Percentiles rank a stretch among this genome's conserved stretches.
These are phyloP conservation scores for Dascyllus trimaculatus DNA, from an alignment of 2,113 vertebrate genomes.

Conservation along the genomic window DNA sequence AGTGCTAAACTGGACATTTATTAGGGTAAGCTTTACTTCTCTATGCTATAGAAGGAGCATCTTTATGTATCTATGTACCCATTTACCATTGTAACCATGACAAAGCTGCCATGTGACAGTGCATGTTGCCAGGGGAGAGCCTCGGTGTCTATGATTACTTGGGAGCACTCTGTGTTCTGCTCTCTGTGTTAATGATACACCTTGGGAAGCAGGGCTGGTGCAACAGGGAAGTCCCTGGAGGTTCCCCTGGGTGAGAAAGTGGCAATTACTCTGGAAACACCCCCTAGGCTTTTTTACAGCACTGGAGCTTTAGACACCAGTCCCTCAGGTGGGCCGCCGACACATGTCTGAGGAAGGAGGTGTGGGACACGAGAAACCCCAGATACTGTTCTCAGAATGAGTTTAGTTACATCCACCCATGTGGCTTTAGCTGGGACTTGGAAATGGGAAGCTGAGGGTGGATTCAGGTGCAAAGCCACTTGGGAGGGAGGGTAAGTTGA, in stretches of 20 bases:
- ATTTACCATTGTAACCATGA: conserved; percentile 29
- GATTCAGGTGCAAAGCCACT: conserved; percentile 2
- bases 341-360: conserved; percentile 27
- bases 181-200: conserved; percentile 78
- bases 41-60: background rate
- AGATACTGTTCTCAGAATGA: conserved; percentile 4
- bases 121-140: conserved; percentile 37
- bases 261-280: conserved; percentile 77
- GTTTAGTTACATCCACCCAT: conserved; percentile 6
- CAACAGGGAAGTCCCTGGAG: conserved; percentile 67
- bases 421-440: conserved; percentile 18
- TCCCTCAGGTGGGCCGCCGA: conserved; percentile 15
- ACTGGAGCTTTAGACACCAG: conserved; percentile 24
- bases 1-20: background rate
- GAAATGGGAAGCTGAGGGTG: conserved; percentile 17
- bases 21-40: background rate
- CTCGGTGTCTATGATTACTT: conserved; percentile 26
- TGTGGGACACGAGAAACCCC: conserved; percentile 5
- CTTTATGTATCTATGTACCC: conserved; percentile 3
- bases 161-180: conserved; percentile 27
- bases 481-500: background rate
- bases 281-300: conserved; percentile 9
- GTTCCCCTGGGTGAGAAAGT: conserved; percentile 64
- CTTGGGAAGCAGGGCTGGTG: conserved; percentile 62
- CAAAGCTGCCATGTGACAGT: conserved; percentile 33